A percentile compares a stretch with the other conserved stretches of the same genome.
Conservation (phyloP, 1,140 invertebrate genomes). For the Caenorhabditis inopinata region DNA sequence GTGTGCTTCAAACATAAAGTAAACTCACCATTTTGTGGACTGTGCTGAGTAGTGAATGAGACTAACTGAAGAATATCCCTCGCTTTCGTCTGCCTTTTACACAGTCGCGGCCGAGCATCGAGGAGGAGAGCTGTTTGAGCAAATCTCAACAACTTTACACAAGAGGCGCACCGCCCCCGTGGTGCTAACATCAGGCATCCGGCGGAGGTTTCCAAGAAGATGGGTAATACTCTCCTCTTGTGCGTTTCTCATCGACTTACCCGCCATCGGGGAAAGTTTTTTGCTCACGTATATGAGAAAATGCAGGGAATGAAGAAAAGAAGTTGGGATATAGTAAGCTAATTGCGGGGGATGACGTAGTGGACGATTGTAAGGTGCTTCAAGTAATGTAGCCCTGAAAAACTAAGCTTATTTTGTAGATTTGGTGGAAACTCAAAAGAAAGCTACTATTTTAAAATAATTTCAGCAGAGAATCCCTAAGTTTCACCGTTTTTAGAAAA, state of each 20-base stretch:
- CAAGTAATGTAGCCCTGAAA: no score
- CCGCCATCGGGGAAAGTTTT: not conserved
- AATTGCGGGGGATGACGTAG: no score
- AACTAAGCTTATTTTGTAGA: no score
- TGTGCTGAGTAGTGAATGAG: conserved; percentile 32
- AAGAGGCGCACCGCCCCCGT: conserved; percentile 31
- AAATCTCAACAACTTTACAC: conserved; percentile 34
- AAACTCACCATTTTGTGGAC: conserved; percentile 28
- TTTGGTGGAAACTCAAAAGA: no score
- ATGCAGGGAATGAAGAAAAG: not conserved
- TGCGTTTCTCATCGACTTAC: not conserved
- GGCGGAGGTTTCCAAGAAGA: conserved; percentile 24
- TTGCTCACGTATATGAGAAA: conserved; percentile 1
- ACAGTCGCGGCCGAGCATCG: conserved; percentile 2
- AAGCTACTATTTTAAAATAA: no score
- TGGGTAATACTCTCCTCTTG: not conserved
- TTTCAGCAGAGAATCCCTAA: no score
- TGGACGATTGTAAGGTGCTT: no score
- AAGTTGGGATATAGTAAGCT: not conserved
- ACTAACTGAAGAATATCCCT: conserved; percentile 25
- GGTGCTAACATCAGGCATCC: conserved; percentile 31
- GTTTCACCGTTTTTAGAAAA: no score
- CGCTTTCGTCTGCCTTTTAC: conserved; percentile 28
- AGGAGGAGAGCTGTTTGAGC: conserved; percentile 14
- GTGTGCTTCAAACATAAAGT: no score